Conservation (phyloP, 2,113 vertebrate genomes). For the Lophura nycthemera region DNA sequence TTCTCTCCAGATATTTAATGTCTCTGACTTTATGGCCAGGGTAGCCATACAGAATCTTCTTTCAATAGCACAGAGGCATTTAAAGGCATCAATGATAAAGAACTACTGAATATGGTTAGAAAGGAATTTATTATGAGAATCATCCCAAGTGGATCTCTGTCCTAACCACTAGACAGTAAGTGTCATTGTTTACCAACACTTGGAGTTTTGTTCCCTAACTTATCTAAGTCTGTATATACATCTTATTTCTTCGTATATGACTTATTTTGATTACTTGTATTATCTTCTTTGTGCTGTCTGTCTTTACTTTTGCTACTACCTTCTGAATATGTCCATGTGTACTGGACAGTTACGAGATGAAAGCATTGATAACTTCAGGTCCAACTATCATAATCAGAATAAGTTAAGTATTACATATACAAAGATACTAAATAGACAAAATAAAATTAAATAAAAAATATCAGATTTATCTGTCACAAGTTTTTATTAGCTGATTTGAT, state of each 20-base stretch:
- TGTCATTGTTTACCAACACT: not conserved
- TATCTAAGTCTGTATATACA: not conserved
- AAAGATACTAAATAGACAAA: not conserved
- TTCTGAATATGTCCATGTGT: not conserved
- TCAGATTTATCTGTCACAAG: not conserved
- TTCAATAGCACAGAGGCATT: not conserved
- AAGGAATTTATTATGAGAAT: not conserved
- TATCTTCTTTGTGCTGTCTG: not conserved
- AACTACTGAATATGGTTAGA: not conserved
- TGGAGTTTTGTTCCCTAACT: not conserved
- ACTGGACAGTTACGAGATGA: not conserved
- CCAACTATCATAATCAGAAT: not conserved
- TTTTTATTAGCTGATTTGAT: not conserved
- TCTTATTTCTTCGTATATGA: not conserved
- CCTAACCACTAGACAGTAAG: not conserved
- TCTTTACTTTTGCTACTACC: not conserved
- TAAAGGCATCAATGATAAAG: not conserved
- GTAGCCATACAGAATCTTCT: not conserved
- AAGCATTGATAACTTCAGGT: not conserved
- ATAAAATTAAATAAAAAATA: not conserved
- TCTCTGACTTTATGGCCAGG: not conserved
- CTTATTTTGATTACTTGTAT: not conserved
- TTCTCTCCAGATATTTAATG: not conserved
- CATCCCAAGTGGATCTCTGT: not conserved
- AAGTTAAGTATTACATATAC: not conserved